Base-by-base conservation (phyloP, 2,888 invertebrate genomes). In the Ephialtes manifestator region DNA sequence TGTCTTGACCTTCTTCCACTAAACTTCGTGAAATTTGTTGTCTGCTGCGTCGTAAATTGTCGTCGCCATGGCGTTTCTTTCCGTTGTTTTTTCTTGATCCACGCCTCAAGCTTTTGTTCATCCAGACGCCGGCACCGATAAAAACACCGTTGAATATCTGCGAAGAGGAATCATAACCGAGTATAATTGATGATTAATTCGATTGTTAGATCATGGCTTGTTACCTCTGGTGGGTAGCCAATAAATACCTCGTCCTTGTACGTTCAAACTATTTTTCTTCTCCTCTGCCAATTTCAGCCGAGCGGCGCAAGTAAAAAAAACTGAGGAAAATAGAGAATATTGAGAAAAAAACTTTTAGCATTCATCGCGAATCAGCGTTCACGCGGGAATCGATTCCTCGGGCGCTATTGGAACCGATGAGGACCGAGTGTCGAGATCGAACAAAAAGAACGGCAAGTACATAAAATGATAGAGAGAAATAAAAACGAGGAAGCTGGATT, bases 1-100 rank as follows among this genome's bases (percentile, higher is more conserved):
- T 53, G 48, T 39, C 65, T 39, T 65, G 76, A 76, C 76, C 76
- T 76, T 76, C 76, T 65, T 53, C 51, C 65, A 53, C 51, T 18
- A 35, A 65, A 76, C 76, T 65, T 18, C 35, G 53, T n/a, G 65
- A 53, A 39, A 65, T 39, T 28, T 53, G 65, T 39, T 28, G 20
- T 51, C 35, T 35, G 15, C 28, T 43, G 60, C 60, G 46, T 24
- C 46, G 48, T 48, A 63, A 48, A 75, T 63, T 48, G 48, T 18
- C 63, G 48, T 20, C 58, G 28, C 58, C 43, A 28, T 28, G 28
- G 72, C 28, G n/a, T 63, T n/a, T 60, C 13, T 31, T 60, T 35
- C 39, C 31, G 10, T 65, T n/a, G 20, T 24, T 63, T 63, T 48
- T 53, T 46, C 35, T 31, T 8, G 31, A 18, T 63, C 20, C 43